Percentiles rank a stretch among this genome's conserved stretches.
These are phyloP conservation scores for Ammodytes marinus DNA, from an alignment of 2,113 vertebrate species.

Conservation along the genomic window DNA sequence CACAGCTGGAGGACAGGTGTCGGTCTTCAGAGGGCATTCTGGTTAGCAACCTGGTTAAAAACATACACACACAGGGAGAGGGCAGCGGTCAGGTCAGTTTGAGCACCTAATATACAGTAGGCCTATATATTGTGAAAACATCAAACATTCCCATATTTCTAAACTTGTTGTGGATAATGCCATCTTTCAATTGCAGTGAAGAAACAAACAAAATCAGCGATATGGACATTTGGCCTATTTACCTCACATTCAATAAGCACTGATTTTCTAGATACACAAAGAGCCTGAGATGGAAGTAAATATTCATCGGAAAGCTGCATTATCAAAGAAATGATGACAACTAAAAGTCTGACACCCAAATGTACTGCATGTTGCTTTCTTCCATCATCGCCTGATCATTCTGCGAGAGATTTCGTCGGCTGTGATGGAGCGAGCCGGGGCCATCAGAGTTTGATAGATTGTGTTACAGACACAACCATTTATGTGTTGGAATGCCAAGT, in stretches of 20 bases:
- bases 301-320: slow-evolving; percentile 3
- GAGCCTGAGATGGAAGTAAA: neutral
- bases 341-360: slow-evolving; percentile 30
- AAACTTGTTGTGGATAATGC: neutral
- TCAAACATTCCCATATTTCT: neutral
- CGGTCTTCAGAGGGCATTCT: slow-evolving; percentile 95
- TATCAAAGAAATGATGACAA: slow-evolving; percentile 24
- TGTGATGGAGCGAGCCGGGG: slow-evolving; percentile 54
- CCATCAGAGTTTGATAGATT: slow-evolving; percentile 75
- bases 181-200: neutral
- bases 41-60: slow-evolving; percentile 89
- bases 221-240: neutral
- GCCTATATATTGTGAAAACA: neutral
- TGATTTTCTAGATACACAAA: neutral
- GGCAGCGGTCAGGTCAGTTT: slow-evolving; percentile 11
- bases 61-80: slow-evolving; percentile 19
- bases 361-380: slow-evolving; percentile 23
- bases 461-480: slow-evolving; percentile 67
- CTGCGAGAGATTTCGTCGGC: slow-evolving; percentile 66
- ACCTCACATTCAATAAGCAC: neutral
- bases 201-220: neutral
- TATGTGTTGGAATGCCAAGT: slow-evolving; percentile 73
- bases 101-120: neutral
- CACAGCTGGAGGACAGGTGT: slow-evolving; percentile 93
- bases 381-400: slow-evolving; percentile 56